Evolutionary conservation across 2,797 vertebrate species (phyloP).

Genomic region (Epinephelus coioides): DNA sequence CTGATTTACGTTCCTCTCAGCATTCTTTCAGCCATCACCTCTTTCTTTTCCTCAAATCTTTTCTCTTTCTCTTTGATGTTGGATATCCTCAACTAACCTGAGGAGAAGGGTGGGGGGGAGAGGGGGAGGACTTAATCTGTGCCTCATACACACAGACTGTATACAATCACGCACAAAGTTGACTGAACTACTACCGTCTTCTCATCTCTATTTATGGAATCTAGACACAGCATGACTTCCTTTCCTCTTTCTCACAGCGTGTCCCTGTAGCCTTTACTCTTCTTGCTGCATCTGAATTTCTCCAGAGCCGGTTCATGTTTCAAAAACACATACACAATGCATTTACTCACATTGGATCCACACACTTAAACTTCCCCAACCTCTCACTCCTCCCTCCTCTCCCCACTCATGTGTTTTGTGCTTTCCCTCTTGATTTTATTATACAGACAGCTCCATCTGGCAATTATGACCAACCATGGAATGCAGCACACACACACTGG

Average conservation of each 20-base stretch:
- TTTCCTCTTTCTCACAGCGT: constrained; percentile 7
- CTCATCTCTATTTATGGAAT: not conserved
- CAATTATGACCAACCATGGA: constrained; percentile 53
- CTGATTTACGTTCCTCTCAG: constrained; percentile 65
- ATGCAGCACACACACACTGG: constrained; percentile 38
- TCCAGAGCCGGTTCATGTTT: not conserved
- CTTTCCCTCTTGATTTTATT: constrained; percentile 54
- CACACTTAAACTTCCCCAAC: constrained; percentile 28
- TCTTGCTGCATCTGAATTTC: constrained; percentile 10
- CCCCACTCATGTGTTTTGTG: constrained; percentile 8
- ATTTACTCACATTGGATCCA: constrained; percentile 9
- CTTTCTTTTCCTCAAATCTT: no score
- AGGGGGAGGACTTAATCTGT: not conserved
- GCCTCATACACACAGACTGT: constrained; percentile 3
- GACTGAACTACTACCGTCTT: constrained; percentile 1
- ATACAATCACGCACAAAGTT: constrained; percentile 7
- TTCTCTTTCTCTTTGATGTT: no score
- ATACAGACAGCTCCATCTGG: constrained; percentile 51
- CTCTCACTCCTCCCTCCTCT: constrained; percentile 25
- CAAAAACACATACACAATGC: constrained; percentile 1
- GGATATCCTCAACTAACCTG: no score
- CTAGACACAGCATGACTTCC: constrained; percentile 1
- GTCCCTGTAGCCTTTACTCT: not conserved
- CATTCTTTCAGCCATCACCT: constrained; percentile 43
- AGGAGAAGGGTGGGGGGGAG: no score